These are phyloP conservation scores for Dioctria rufipes DNA, from an alignment of 2,888 invertebrate genomes.

Conservation along the genomic window DNA sequence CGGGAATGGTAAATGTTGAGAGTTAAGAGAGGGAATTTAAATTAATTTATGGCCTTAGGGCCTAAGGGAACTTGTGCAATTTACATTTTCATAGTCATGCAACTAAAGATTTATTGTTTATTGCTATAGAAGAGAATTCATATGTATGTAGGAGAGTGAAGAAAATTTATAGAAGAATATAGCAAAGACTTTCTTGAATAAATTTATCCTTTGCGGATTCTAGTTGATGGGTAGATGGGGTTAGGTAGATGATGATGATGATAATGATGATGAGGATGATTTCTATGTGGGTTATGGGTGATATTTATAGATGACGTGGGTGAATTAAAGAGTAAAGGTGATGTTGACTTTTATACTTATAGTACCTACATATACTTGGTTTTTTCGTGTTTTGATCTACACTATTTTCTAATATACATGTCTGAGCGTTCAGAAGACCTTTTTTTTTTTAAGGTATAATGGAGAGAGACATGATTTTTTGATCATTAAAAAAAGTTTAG, in stretches of 20 bases:
- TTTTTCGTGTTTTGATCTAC: too few species aligned
- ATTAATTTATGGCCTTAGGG: conserved; percentile 38
- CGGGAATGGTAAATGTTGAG: conserved; percentile 25
- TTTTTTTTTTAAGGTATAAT: too few species aligned
- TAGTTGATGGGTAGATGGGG: background rate
- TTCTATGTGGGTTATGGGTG: too few species aligned
- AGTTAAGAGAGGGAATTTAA: conserved; percentile 9
- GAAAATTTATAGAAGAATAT: background rate
- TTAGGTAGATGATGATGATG: background rate
- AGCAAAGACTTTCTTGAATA: background rate
- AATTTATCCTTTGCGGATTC: background rate
- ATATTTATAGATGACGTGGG: too few species aligned
- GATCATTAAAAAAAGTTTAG: too few species aligned
- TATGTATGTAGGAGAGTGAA: background rate
- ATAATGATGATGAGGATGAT: background rate
- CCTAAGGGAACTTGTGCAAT: conserved; percentile 13
- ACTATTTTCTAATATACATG: too few species aligned
- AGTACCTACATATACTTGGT: too few species aligned
- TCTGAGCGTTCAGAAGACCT: too few species aligned
- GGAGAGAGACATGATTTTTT: too few species aligned
- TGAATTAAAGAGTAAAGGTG: too few species aligned
- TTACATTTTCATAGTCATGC: conserved; percentile 41
- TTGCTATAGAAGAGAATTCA: background rate
- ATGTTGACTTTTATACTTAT: too few species aligned
- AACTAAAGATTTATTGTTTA: conserved; percentile 34